phyloP scores from a whole-genome alignment of 1,140 invertebrate species.

The Drosophila repleta region DNA sequence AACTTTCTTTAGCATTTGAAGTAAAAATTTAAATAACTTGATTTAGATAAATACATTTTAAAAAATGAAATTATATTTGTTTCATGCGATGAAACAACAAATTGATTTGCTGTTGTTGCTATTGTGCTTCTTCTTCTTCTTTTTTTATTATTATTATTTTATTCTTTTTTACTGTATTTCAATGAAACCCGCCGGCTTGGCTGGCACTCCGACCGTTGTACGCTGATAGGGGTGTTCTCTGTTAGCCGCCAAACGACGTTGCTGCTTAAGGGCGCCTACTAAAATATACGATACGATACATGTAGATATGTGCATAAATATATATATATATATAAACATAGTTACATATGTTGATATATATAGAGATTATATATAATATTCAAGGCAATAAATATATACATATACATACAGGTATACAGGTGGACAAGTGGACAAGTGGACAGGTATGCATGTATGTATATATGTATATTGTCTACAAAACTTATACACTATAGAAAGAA shows the following conservation, averaged over 20 bases:
- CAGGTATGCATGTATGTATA: slow-evolving; percentile 16
- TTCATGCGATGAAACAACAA: slow-evolving; percentile 37
- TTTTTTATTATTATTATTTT: slow-evolving; percentile 2
- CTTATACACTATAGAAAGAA: slow-evolving; percentile 40
- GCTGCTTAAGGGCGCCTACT: slow-evolving; percentile 86
- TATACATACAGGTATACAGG: slow-evolving; percentile 36
- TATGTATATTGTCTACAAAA: slow-evolving; percentile 42
- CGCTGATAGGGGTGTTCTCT: slow-evolving; percentile 96
- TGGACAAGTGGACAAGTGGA: background rate
- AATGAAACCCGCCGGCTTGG: slow-evolving; percentile 85
- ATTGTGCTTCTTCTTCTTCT: slow-evolving; percentile 1
- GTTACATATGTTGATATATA: slow-evolving; percentile 41
- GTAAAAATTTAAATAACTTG: slow-evolving; percentile 36
- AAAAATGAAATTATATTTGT: slow-evolving; percentile 12
- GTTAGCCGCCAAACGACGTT: slow-evolving; percentile 89
- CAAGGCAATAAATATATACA: slow-evolving; percentile 53
- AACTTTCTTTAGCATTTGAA: background rate
- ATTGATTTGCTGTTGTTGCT: slow-evolving; percentile 8
- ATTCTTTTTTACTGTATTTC: slow-evolving; percentile 69
- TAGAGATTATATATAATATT: slow-evolving; percentile 41
- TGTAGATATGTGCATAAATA: slow-evolving; percentile 67
- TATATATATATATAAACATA: slow-evolving; percentile 33
- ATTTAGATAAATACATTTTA: slow-evolving; percentile 25
- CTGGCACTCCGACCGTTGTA: slow-evolving; percentile 91
- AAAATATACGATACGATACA: slow-evolving; percentile 83